phyloP scores from a whole-genome alignment of 2,888 invertebrate genomes.

The Orgyia antiqua region DNA sequence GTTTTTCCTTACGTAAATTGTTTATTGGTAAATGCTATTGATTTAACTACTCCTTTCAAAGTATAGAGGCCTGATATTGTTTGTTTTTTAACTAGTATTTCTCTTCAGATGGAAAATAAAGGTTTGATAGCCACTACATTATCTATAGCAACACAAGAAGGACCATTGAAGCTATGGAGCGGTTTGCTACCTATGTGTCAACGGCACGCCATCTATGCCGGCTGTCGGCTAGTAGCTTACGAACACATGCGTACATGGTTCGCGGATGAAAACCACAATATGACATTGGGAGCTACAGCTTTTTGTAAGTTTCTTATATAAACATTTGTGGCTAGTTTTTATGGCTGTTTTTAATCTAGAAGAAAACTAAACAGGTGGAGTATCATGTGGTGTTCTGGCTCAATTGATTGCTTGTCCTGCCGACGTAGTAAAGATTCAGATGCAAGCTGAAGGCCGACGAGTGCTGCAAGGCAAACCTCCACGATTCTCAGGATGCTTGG shows the following conservation, averaged over 20 bases:
- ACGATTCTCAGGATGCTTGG: slow-evolving; percentile 84
- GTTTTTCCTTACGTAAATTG: no score
- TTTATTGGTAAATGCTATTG: no score
- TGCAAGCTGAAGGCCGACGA: slow-evolving; percentile 94
- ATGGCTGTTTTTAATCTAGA: no score
- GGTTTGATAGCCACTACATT: slow-evolving; percentile 90
- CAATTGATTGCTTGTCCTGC: slow-evolving; percentile 94
- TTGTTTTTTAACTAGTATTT: no score
- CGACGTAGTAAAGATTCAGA: slow-evolving; percentile 95
- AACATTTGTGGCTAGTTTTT: no score
- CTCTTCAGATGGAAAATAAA: slow-evolving; percentile 83
- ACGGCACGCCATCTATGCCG: slow-evolving; percentile 90
- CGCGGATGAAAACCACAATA: slow-evolving; percentile 81
- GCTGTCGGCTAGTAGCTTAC: slow-evolving; percentile 91
- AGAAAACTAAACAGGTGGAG: slow-evolving; percentile 83
- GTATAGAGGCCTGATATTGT: no score
- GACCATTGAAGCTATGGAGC: slow-evolving; percentile 89
- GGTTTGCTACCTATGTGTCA: slow-evolving; percentile 93
- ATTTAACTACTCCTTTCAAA: no score
- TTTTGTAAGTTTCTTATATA: no score
- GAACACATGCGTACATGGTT: slow-evolving; percentile 87
- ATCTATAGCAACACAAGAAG: slow-evolving; percentile 92
- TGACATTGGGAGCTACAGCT: slow-evolving; percentile 85
- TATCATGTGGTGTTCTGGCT: slow-evolving; percentile 89
- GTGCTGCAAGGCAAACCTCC: slow-evolving; percentile 88